phyloP scores from a whole-genome alignment of 2,888 invertebrate species.

The Oscheius sp. region DNA sequence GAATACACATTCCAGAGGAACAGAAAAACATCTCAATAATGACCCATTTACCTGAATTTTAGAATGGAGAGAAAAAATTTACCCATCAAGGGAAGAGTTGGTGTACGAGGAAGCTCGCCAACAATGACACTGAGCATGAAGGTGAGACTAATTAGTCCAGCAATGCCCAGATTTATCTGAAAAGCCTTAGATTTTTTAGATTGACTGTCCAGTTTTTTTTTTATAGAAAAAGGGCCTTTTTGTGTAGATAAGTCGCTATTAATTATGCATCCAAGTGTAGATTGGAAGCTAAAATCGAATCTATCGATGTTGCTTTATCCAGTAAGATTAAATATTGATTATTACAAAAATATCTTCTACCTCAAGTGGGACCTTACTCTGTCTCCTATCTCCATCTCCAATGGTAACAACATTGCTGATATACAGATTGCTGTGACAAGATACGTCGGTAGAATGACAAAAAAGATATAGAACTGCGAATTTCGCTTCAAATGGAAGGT shows the following conservation, averaged over 20 bases:
- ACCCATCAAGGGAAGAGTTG: background rate
- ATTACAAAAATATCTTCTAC: no score
- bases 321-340: no score
- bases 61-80: background rate
- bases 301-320: no score
- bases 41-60: background rate
- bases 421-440: background rate
- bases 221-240: no score
- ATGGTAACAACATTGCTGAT: background rate
- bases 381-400: constrained; percentile 2
- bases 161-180: constrained; percentile 1
- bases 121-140: background rate
- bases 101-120: background rate
- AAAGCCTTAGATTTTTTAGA: no score
- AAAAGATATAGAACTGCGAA: constrained; percentile 1
- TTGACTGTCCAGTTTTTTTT: no score
- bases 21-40: constrained; percentile 5
- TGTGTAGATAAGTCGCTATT: no score
- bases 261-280: no score
- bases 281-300: no score
- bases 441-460: constrained; percentile 3
- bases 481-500: constrained; percentile 8
- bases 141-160: background rate
- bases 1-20: background rate
- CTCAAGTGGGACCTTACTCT: no score